Percentiles rank a stretch among this genome's conserved stretches.
phyloP scores from a whole-genome alignment of 2,113 vertebrate species.

The Ctenodactylus gundi region DNA sequence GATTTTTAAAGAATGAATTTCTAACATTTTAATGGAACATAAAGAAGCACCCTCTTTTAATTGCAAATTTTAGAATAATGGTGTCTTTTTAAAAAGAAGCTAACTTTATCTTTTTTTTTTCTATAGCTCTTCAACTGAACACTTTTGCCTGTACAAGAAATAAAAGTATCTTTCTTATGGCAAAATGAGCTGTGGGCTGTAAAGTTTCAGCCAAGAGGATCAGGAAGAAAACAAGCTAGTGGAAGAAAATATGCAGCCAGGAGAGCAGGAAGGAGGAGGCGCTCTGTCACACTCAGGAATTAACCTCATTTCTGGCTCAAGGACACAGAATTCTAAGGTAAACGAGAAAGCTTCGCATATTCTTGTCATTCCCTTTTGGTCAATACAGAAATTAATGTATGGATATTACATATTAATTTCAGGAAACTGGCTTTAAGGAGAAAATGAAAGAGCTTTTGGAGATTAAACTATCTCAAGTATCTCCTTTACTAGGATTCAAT shows the following conservation, averaged over 20 bases:
- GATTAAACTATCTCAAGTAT: not conserved
- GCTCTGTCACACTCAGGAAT: fast-evolving
- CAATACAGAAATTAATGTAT: conserved; percentile 29
- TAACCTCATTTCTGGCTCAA: conserved; percentile 55
- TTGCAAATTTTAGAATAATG: not conserved
- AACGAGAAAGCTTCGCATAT: not conserved
- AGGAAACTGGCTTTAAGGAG: conserved; percentile 46
- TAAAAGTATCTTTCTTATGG: not conserved
- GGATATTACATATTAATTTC: conserved; percentile 70
- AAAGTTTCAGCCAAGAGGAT: not conserved
- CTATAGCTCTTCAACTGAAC: not conserved
- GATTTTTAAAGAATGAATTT: not conserved
- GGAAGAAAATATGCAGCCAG: not conserved
- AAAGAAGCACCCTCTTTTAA: not conserved
- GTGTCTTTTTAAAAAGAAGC: not conserved
- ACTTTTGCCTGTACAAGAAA: not conserved
- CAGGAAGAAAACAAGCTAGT: not conserved
- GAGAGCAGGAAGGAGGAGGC: not conserved
- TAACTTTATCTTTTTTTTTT: not conserved
- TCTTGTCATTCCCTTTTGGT: conserved; percentile 44
- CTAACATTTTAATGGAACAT: not conserved
- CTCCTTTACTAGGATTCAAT: not conserved
- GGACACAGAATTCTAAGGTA: conserved; percentile 21
- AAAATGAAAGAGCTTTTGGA: conserved; percentile 21
- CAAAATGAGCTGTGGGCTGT: not conserved